Conservation (phyloP, 2,888 invertebrate genomes). For the Aradus depressus region DNA sequence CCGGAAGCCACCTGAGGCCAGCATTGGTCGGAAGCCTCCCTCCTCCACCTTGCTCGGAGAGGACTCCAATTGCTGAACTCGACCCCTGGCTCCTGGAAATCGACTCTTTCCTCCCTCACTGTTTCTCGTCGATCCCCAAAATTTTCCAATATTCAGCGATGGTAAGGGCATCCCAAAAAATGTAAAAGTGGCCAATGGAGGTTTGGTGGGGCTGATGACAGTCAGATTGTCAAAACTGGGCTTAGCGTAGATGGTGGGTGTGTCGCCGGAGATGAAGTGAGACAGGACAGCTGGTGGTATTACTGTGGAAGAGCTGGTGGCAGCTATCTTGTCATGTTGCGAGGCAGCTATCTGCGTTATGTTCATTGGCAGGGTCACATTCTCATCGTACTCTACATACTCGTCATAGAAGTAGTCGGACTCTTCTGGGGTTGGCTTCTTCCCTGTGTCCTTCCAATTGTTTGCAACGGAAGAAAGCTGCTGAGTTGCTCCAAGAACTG, state of each 20-base stretch:
- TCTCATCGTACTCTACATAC: conserved; percentile 64
- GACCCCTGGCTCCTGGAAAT: conserved; percentile 28
- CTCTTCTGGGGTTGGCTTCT: conserved; percentile 52
- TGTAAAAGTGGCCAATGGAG: conserved; percentile 46
- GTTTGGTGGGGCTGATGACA: conserved; percentile 33
- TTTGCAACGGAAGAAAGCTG: conserved; percentile 17
- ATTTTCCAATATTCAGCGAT: conserved; percentile 54
- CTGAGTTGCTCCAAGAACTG: conserved; percentile 22
- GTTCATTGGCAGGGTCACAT: conserved; percentile 33
- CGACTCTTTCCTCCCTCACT: conserved; percentile 22
- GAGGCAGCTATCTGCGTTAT: conserved; percentile 12
- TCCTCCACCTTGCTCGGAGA: conserved; percentile 55
- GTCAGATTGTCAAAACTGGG: conserved; percentile 25
- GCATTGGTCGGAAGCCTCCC: conserved; percentile 63
- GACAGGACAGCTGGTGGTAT: conserved; percentile 31
- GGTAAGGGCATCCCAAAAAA: conserved; percentile 78
- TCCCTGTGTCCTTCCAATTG: conserved; percentile 22
- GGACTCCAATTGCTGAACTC: conserved; percentile 38
- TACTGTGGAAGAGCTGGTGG: conserved; percentile 20
- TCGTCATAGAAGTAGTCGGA: conserved; percentile 76
- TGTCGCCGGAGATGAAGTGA: conserved; percentile 45
- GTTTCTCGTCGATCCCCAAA: conserved; percentile 41
- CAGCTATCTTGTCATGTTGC: neutral
- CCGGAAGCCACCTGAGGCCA: conserved; percentile 60
- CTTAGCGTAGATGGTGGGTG: conserved; percentile 48